phyloP scores from a whole-genome alignment of 2,797 vertebrate genomes.

The Brachyrhaphis roseni region DNA sequence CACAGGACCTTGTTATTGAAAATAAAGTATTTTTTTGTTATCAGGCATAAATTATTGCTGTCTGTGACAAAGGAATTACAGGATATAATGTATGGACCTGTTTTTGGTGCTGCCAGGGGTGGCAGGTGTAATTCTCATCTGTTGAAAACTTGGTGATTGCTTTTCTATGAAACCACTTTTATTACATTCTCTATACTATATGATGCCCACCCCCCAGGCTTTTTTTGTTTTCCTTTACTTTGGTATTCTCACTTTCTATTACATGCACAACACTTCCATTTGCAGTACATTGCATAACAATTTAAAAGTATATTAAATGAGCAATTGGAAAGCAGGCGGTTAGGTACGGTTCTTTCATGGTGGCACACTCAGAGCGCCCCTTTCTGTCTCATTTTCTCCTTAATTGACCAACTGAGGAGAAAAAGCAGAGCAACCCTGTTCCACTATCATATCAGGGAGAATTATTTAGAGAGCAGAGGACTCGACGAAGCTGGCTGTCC shows the following conservation, averaged over 20 bases:
- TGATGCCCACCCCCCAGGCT: slow-evolving; percentile 20
- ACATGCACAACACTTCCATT: slow-evolving; percentile 27
- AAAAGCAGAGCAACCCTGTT: slow-evolving; percentile 49
- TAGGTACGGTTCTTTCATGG: slow-evolving; percentile 68
- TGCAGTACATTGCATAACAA: slow-evolving; percentile 30
- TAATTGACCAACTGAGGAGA: slow-evolving; percentile 71
- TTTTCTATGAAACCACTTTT: slow-evolving; percentile 49
- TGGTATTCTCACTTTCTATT: slow-evolving; percentile 13
- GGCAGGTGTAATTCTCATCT: slow-evolving; percentile 44
- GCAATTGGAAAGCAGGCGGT: slow-evolving; percentile 59
- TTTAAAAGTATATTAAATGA: slow-evolving; percentile 69
- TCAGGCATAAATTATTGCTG: slow-evolving; percentile 70
- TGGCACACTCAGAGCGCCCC: slow-evolving; percentile 66
- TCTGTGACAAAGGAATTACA: slow-evolving; percentile 66
- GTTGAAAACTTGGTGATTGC: slow-evolving; percentile 60
- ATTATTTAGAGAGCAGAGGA: slow-evolving; percentile 20
- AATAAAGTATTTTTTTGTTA: slow-evolving; percentile 77
- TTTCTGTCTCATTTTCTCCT: slow-evolving; percentile 74
- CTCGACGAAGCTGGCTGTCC: slow-evolving; percentile 28
- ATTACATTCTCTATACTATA: slow-evolving; percentile 7
- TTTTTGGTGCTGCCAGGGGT: slow-evolving; percentile 43
- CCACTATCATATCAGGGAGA: slow-evolving; percentile 46
- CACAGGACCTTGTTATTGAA: slow-evolving; percentile 71
- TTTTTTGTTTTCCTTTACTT: slow-evolving; percentile 25
- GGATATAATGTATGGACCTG: slow-evolving; percentile 59